phyloP scores from a whole-genome alignment of 2,888 invertebrate species.

The Aleiodes testaceus region DNA sequence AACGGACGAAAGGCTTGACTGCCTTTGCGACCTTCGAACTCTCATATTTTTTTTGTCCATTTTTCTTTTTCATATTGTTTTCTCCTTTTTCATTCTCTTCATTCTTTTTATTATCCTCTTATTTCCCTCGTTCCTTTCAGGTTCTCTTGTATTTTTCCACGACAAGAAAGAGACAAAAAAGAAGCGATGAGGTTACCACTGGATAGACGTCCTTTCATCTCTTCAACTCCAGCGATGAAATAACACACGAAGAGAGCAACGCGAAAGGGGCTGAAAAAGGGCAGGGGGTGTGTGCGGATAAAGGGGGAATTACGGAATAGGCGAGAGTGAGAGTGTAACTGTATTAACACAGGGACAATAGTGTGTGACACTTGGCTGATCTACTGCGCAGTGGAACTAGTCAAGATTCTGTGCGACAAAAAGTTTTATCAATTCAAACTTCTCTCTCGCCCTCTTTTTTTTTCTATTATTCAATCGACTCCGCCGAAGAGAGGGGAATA shows the following conservation, averaged over 20 bases:
- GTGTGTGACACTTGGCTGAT: not conserved
- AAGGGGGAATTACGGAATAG: slow-evolving; percentile 21
- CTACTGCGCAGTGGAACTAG: slow-evolving; percentile 20
- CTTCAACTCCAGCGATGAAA: slow-evolving; percentile 32
- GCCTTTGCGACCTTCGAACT: slow-evolving; percentile 45
- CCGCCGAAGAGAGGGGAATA: not conserved
- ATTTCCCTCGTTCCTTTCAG: slow-evolving; percentile 17
- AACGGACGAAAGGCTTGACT: slow-evolving; percentile 47
- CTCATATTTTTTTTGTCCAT: slow-evolving; percentile 37
- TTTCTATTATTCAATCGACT: too few relatives aligned
- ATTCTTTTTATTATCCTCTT: slow-evolving; percentile 29
- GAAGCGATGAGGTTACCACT: slow-evolving; percentile 17
- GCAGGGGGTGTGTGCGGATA: not conserved
- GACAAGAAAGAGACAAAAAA: not conserved
- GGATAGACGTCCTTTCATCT: slow-evolving; percentile 27
- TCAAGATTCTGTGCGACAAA: slow-evolving; percentile 9
- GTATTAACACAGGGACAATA: not conserved
- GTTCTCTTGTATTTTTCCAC: slow-evolving; percentile 14
- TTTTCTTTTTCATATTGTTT: slow-evolving; percentile 19
- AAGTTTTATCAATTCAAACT: not conserved
- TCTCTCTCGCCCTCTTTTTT: not conserved
- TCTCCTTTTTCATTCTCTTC: slow-evolving; percentile 32
- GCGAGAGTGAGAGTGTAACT: not conserved
- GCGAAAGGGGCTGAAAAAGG: slow-evolving; percentile 24
- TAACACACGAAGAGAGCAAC: slow-evolving; percentile 39